Conservation (phyloP, 2,888 invertebrate genomes). For the Diachrysia chrysitis region DNA sequence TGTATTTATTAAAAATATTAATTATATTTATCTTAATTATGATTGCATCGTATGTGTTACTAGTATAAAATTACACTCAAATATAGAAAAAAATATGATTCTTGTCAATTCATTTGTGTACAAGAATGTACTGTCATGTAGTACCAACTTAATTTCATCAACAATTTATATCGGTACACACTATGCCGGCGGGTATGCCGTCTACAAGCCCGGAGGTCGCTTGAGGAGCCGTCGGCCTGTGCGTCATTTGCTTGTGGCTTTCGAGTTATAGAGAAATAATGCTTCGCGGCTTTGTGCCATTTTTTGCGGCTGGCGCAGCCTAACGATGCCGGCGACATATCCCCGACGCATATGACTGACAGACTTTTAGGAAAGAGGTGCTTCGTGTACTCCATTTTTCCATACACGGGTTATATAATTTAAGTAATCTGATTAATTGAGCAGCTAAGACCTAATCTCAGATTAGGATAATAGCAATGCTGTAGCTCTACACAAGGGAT, state of each 20-base stretch:
- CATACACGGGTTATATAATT: neutral
- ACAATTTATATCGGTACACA: constrained; percentile 18
- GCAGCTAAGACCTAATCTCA: constrained; percentile 11
- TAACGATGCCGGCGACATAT: too few species aligned
- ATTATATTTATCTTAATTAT: constrained; percentile 49
- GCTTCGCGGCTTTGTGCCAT: too few species aligned
- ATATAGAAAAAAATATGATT: constrained; percentile 30
- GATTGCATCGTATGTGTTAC: constrained; percentile 38
- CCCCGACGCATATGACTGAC: too few species aligned
- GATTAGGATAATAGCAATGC: constrained; percentile 2
- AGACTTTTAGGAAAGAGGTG: too few species aligned
- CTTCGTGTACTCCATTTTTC: too few species aligned
- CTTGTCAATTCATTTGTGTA: constrained; percentile 21
- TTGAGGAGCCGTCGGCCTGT: too few species aligned
- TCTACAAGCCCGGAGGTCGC: too few species aligned
- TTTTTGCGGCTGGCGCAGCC: too few species aligned
- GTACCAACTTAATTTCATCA: constrained; percentile 19
- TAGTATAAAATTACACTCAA: constrained; percentile 43
- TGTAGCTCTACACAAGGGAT: neutral
- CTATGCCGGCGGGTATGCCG: too few species aligned
- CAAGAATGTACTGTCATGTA: constrained; percentile 12
- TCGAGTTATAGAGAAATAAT: too few species aligned
- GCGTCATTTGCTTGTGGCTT: too few species aligned
- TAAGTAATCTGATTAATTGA: neutral
- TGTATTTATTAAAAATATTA: constrained; percentile 58